Conservation (phyloP, 1,140 invertebrate species). For the Apolygus lucorum region DNA sequence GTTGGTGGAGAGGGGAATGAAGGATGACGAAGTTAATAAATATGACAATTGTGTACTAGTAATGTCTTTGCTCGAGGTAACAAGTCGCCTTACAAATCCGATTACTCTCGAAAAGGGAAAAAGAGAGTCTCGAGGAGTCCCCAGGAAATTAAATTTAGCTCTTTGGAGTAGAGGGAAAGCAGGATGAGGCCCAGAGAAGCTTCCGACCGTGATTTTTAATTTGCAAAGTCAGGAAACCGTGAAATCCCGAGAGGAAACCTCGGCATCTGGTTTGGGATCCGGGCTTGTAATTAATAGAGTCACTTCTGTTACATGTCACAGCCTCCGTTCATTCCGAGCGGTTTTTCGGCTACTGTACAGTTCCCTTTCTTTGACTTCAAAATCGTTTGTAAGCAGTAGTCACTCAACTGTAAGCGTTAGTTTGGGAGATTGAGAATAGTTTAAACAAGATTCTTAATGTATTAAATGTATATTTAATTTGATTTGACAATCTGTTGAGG, state of each 20-base stretch:
- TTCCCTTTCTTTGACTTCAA: too few species aligned
- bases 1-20: constrained; percentile 1
- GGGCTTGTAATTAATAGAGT: constrained; percentile 18
- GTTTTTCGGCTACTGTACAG: background rate
- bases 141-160: constrained; percentile 8
- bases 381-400: too few species aligned
- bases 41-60: constrained; percentile 17
- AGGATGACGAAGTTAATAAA: constrained; percentile 22
- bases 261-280: constrained; percentile 13
- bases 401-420: too few species aligned
- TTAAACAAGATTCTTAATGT: too few species aligned
- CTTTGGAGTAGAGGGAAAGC: background rate
- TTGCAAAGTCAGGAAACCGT: constrained; percentile 14
- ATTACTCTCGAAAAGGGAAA: constrained; percentile 11
- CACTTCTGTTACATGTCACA: constrained; percentile 2
- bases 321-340: background rate
- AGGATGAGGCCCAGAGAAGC: background rate
- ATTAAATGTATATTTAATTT: too few species aligned
- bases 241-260: constrained; percentile 2
- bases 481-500: too few species aligned
- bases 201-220: constrained; percentile 18
- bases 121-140: background rate
- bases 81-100: constrained; percentile 3
- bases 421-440: too few species aligned
- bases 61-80: background rate